Base-by-base conservation (phyloP, 2,888 invertebrate species). In the Plagiodera versicolora region DNA sequence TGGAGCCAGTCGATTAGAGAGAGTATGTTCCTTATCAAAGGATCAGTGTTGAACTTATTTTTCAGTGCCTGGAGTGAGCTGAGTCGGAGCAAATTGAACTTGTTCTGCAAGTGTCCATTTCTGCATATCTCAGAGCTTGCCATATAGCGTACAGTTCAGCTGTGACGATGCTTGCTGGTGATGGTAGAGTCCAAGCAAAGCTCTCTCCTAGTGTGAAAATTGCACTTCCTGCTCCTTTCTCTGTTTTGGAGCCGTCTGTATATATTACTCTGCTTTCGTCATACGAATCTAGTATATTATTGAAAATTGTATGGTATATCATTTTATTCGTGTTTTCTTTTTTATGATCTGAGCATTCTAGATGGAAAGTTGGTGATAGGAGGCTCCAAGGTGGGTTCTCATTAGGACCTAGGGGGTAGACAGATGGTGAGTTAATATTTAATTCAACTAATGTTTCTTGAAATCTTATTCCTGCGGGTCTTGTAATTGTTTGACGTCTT, bases 111-210 rank as follows among this genome's bases (percentile, higher is more conserved):
- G 16, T n/a, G 18, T 45, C 17, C 45, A 50, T 50, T 50, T 50
- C 50, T 30, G 48, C 48, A 48, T 9, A 48, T 48, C 48, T 48
- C 20, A 48, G 48, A n/a, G 48, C 48, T 48, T 48, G 18, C 48
- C 17, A 48, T 48, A 32, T 32, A 32, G 32, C 32, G 32, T 32
- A 32, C 9, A 32, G 9, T 45, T 45, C 45, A 14, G 45, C 45
- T 45, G 45, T 45, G 16, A 45, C 10, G 11, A 45, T 45, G 32
- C 32, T 32, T 32, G 32, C 32, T 32, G 32, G 2, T 32, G 32
- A 2, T 6, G 32, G 32, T 2, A 45, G 11, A 16, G 45, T 45
- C 45, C 45, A 17, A 16, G 45, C 45, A n/a, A 45, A 45, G 10
- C 16, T 45, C 14, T 45, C 45, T 18, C 45, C 45, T 9, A 45